These are phyloP conservation scores for Venturia canescens DNA, from an alignment of 1,140 invertebrate genomes.

Conservation along the genomic window DNA sequence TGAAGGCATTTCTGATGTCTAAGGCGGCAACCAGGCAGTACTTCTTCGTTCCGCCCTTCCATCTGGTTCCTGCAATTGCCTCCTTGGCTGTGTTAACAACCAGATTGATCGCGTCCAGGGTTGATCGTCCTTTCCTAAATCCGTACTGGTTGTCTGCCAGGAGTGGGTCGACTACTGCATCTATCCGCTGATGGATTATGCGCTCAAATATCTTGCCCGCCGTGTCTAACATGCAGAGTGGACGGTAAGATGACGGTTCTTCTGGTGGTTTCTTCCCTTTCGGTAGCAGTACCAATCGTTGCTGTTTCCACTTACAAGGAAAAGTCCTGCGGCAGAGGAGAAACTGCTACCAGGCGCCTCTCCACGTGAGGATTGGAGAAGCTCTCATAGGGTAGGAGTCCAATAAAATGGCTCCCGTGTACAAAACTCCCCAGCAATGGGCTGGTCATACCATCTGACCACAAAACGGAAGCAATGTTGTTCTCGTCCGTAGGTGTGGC, in stretches of 20 bases:
- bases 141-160: constrained; percentile 58
- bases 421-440: too few relatives aligned
- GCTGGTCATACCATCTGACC: too few relatives aligned
- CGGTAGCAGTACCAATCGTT: constrained; percentile 47
- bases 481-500: too few relatives aligned
- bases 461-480: too few relatives aligned
- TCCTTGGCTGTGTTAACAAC: constrained; percentile 18
- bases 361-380: too few relatives aligned
- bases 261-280: constrained; percentile 42
- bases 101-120: constrained; percentile 55
- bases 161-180: constrained; percentile 42
- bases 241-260: constrained; percentile 57
- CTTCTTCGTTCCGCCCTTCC: constrained; percentile 2
- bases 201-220: constrained; percentile 60
- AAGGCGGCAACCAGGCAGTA: constrained; percentile 37
- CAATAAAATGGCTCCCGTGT: too few relatives aligned
- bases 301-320: constrained; percentile 46
- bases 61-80: not conserved
- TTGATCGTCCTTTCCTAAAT: constrained; percentile 56
- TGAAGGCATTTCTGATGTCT: constrained; percentile 55
- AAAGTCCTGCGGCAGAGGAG: constrained; percentile 33
- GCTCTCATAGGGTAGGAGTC: too few relatives aligned
- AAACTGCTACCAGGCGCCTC: too few relatives aligned
- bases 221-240: constrained; percentile 62
- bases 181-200: constrained; percentile 54